phyloP scores from a whole-genome alignment of 2,888 invertebrate species.

The Melieria omissa region DNA sequence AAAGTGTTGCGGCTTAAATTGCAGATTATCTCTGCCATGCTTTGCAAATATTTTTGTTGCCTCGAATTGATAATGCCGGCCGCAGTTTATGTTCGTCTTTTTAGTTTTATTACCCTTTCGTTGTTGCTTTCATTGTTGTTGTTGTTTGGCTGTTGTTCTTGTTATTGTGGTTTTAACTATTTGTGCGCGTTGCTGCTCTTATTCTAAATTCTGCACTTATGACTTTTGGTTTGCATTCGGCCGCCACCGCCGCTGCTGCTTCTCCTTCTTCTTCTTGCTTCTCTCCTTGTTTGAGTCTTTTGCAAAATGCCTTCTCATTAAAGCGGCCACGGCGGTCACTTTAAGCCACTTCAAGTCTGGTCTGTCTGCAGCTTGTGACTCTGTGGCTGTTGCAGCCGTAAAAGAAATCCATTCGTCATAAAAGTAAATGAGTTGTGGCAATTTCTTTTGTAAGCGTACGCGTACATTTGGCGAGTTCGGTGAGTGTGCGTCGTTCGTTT shows the following conservation, averaged over 20 bases:
- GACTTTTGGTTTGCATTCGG: background rate
- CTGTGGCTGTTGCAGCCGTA: background rate
- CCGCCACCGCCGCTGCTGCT: too few relatives aligned
- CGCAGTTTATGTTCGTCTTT: background rate
- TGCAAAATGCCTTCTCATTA: too few relatives aligned
- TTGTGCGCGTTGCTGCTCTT: background rate
- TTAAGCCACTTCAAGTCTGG: too few relatives aligned
- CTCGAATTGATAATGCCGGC: constrained; percentile 4
- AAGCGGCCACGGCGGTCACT: too few relatives aligned
- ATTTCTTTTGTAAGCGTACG: background rate
- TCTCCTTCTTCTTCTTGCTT: too few relatives aligned
- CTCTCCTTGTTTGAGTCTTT: too few relatives aligned
- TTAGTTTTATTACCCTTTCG: too few relatives aligned
- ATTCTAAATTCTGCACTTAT: background rate
- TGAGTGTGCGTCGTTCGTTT: too few relatives aligned
- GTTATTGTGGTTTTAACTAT: background rate
- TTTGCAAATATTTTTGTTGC: constrained; percentile 1
- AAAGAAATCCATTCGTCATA: background rate
- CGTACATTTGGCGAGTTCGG: too few relatives aligned
- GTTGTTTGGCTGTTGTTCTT: too few relatives aligned
- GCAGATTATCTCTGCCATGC: constrained; percentile 7
- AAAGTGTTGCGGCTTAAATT: constrained; percentile 9
- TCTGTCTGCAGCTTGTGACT: too few relatives aligned
- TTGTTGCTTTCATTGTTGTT: too few relatives aligned
- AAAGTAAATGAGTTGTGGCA: constrained; percentile 1